Base-by-base conservation (phyloP, 2,888 invertebrate genomes). In the Parelbella ahira region DNA sequence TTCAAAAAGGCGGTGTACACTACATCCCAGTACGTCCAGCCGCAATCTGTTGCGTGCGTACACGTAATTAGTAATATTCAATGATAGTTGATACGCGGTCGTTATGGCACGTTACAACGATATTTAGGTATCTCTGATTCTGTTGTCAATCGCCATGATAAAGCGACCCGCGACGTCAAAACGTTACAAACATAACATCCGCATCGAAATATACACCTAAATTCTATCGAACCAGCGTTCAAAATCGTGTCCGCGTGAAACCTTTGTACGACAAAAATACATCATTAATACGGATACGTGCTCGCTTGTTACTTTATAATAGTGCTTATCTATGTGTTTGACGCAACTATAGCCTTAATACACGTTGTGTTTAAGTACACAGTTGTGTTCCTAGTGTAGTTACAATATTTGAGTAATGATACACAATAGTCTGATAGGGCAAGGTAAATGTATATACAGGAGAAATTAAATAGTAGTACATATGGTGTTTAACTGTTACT, bases 21-120 rank as follows among this genome's bases (percentile, higher is more conserved):
- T n/a, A n/a, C n/a, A n/a, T n/a, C n/a, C n/a, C n/a, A n/a, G n/a
- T n/a, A n/a, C n/a, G n/a, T n/a, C n/a, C 29, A 12, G 15, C 24
- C 34, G 23, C 46, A 47, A 41, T 44, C 45, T 41, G 25, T 29
- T 43, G 46, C 81, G 79, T 84, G 83, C 63, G 61, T 64, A 64
- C 60, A 60, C 58, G 76, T 78, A 80, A 83, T 84, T 82, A 84
- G 79, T 72, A 65, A 70, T 71, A 67, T 61, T 52, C 54, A 47
- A 53, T 65, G 73, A 77, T 73, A 74, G 57, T 58, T 60, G 56
- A 56, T 60, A 53, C 54, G 56, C 54, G 47, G 72, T 75, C 70
- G 79, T 75, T 79, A 77, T 59, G 58, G 34, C 60, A 60, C 60
- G 58, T 64, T 63, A 73, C 60, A 67, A 59, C 64, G 67, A 72